phyloP scores from a whole-genome alignment of 2,888 invertebrate species.

The Tetragnatha montana region DNA sequence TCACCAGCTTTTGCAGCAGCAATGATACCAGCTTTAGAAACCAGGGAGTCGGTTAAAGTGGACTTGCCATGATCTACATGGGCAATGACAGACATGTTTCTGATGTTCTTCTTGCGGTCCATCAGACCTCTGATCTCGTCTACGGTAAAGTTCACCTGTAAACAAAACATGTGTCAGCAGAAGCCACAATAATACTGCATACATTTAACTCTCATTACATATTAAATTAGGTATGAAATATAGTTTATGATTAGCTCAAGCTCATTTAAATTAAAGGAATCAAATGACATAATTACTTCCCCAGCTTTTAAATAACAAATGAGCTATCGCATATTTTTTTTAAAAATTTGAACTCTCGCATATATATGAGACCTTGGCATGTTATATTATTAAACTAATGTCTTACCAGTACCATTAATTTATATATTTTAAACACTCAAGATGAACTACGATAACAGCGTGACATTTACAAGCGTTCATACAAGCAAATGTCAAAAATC shows the following conservation, averaged over 20 bases:
- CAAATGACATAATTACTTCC: too few relatives aligned
- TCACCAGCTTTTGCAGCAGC: constrained; percentile 99
- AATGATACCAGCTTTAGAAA: constrained; percentile 99
- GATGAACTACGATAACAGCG: too few relatives aligned
- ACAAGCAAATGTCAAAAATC: not conserved
- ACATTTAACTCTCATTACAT: too few relatives aligned
- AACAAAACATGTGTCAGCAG: not conserved
- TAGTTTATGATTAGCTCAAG: too few relatives aligned
- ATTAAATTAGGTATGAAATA: too few relatives aligned
- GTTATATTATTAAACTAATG: too few relatives aligned
- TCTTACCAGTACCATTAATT: too few relatives aligned
- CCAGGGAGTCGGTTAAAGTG: constrained; percentile 98
- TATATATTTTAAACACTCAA: too few relatives aligned
- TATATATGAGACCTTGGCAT: not conserved
- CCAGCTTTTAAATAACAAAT: not conserved
- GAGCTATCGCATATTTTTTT: not conserved
- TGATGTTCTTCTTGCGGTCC: constrained; percentile 99
- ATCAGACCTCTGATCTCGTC: constrained; percentile 99
- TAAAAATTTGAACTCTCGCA: not conserved
- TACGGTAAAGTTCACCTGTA: constrained; percentile 99
- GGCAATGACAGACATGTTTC: constrained; percentile 99
- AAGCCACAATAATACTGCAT: too few relatives aligned
- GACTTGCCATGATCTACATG: constrained; percentile 99
- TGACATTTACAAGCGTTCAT: too few relatives aligned
- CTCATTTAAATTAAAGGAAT: too few relatives aligned